Base-by-base conservation (phyloP, 2,797 vertebrate species). In the Oophaga sylvatica region DNA sequence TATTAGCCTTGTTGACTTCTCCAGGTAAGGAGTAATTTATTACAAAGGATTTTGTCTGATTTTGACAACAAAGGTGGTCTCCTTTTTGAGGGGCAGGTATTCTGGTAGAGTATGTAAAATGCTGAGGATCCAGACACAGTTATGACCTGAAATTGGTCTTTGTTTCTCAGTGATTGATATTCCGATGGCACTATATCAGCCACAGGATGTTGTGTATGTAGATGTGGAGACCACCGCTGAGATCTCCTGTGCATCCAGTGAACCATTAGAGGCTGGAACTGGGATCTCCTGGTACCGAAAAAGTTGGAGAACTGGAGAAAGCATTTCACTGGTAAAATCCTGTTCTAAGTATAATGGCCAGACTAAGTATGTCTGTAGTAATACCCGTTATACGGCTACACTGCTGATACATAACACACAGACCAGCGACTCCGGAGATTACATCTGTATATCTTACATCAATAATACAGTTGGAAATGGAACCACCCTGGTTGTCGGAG, bases 251-350 rank as follows among this genome's bases (percentile, higher is more conserved):
- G 0, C 22, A 1, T 5, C 15, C 12, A 1, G 9, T 0, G 0
- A 59, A 26, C 0, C 0, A 0, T 0, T 45, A 1, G 20, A 79
- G 9, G 7, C 0, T 1, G 0, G 0, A 19, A 0, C 0, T 0
- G 0, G 0, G 0, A 0, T 48, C 0, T 17, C 0, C 8, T 90
- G 90, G 89, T 88, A 65, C 73, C 2, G 6, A n/a, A 17, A 0
- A 0, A 5, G 20, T 31, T 83, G 26, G 60, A 62, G 1, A 68
- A 3, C 20, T 4, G 80, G 62, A 35, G 62, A 57, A 31, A 31
- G 12, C 20, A 48, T 48, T 8, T 15, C n/a, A 31, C 13, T 56
- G 17, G 17, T 87, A 5, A 59, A 35, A 63, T 41, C 22, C 2
- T 83, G 86, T 65, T 3, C 7, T 5, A 1, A 22, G 17, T 0